These are phyloP conservation scores for Morphnarchus princeps DNA, from an alignment of 2,113 vertebrate species.

Conservation along the genomic window DNA sequence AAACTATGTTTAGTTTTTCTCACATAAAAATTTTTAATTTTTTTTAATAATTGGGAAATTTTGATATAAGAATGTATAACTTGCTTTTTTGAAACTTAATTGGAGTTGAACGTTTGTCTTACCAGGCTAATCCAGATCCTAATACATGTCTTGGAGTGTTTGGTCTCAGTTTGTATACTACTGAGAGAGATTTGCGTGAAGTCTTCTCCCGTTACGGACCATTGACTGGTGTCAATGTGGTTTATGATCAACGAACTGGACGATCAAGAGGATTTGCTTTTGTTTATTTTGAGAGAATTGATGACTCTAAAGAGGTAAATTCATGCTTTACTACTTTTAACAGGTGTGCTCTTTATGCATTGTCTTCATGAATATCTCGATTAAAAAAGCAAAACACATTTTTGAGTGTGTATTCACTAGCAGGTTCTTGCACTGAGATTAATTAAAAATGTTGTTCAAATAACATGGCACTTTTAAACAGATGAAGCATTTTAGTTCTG, in stretches of 20 bases:
- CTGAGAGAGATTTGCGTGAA: conserved; percentile 90
- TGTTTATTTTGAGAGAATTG: conserved; percentile 91
- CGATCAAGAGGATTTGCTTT: conserved; percentile 93
- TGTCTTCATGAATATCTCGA: background rate
- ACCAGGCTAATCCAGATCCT: conserved; percentile 92
- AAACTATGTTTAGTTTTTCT: background rate
- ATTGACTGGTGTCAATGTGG: conserved; percentile 90
- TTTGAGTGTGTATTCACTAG: background rate
- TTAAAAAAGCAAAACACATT: background rate
- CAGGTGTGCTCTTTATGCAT: background rate
- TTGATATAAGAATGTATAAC: background rate
- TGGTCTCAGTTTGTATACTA: conserved; percentile 93
- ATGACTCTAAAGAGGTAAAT: conserved; percentile 92
- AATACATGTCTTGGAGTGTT: conserved; percentile 93
- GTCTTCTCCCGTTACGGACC: conserved; percentile 93
- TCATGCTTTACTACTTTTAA: background rate
- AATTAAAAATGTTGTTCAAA: background rate
- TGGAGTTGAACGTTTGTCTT: background rate
- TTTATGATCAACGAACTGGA: conserved; percentile 92
- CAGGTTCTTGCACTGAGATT: background rate
- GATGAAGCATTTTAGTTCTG: background rate
- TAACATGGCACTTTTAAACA: background rate
- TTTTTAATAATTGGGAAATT: background rate
- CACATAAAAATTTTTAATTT: background rate
- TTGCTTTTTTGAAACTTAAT: background rate